Evolutionary conservation across 35 echinoderm and acorn worm genomes (phyloP).

Genomic region (Strongylocentrotus purpuratus): DNA sequence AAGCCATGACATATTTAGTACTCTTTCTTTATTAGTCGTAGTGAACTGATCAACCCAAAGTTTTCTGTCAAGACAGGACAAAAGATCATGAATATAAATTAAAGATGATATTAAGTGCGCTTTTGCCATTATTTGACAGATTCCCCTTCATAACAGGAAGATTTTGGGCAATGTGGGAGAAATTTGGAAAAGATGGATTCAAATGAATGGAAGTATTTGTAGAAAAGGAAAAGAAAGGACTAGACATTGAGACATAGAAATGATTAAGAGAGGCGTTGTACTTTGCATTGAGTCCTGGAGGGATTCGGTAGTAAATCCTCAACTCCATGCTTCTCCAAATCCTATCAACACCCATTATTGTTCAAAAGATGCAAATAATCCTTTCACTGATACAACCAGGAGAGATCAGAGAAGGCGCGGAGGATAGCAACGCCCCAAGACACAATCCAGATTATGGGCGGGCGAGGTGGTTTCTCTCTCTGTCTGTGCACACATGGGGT

Average conservation of each 20-base stretch:
- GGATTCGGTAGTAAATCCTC: background rate
- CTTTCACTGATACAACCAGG: background rate
- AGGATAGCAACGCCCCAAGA: background rate
- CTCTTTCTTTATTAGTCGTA: no score
- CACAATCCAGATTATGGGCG: background rate
- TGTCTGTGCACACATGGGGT: no score
- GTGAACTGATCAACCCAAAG: no score
- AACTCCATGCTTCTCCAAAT: background rate
- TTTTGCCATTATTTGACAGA: background rate
- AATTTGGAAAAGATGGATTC: background rate
- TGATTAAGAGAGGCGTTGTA: background rate
- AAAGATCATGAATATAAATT: background rate
- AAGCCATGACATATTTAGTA: no score
- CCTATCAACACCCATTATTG: slow-evolving; percentile 16
- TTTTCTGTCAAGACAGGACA: no score
- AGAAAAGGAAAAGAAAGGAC: no score
- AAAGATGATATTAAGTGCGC: background rate
- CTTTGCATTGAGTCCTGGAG: slow-evolving; percentile 9
- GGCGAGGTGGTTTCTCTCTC: background rate
- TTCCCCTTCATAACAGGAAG: no score
- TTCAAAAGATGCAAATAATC: slow-evolving; percentile 5
- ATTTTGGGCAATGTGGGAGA: background rate
- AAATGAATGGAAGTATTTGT: no score
- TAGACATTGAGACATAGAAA: background rate
- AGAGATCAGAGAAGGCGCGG: background rate